Percentiles rank a stretch among this genome's conserved stretches.
Evolutionary conservation across 2,888 invertebrate genomes (phyloP).

Genomic region (Chrysolina oricalcia): DNA sequence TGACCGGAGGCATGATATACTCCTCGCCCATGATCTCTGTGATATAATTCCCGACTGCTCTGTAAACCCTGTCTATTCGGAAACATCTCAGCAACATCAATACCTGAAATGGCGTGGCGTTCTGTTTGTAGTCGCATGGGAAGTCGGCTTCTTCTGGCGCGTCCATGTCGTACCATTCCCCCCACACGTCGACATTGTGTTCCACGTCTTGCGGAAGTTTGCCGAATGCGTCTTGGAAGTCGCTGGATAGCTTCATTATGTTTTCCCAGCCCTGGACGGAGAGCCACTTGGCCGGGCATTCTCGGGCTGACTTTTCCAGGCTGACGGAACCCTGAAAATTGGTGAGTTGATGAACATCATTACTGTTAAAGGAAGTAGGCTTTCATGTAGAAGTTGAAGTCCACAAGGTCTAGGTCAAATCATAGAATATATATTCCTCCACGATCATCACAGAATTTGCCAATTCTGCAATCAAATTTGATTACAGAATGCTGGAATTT

Average conservation of each 20-base stretch:
- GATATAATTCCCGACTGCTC: slow-evolving; percentile 89
- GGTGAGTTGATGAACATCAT: not conserved
- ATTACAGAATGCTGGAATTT: no score
- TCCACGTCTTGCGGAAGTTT: slow-evolving; percentile 79
- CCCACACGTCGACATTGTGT: slow-evolving; percentile 58
- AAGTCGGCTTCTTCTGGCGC: slow-evolving; percentile 82
- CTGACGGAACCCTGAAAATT: slow-evolving; percentile 75
- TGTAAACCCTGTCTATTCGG: slow-evolving; percentile 90
- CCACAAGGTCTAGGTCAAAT: no score
- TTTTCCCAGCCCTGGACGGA: slow-evolving; percentile 88
- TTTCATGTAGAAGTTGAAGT: no score
- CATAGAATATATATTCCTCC: no score
- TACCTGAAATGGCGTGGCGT: slow-evolving; percentile 78
- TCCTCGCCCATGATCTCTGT: slow-evolving; percentile 88
- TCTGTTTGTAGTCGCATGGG: slow-evolving; percentile 82
- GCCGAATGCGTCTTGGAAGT: slow-evolving; percentile 80
- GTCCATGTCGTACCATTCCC: slow-evolving; percentile 89
- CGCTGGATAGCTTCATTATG: slow-evolving; percentile 80
- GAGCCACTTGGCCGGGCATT: slow-evolving; percentile 84
- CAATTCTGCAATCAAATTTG: no score
- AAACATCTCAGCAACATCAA: slow-evolving; percentile 91
- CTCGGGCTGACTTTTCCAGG: slow-evolving; percentile 81
- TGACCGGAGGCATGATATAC: slow-evolving; percentile 90
- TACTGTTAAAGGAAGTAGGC: no score
- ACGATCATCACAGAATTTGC: no score